Evolutionary conservation across 2,113 vertebrate species (phyloP), one percentile per base, ranked within the genome.

Genomic region (Brevimyrus niger): DNA sequence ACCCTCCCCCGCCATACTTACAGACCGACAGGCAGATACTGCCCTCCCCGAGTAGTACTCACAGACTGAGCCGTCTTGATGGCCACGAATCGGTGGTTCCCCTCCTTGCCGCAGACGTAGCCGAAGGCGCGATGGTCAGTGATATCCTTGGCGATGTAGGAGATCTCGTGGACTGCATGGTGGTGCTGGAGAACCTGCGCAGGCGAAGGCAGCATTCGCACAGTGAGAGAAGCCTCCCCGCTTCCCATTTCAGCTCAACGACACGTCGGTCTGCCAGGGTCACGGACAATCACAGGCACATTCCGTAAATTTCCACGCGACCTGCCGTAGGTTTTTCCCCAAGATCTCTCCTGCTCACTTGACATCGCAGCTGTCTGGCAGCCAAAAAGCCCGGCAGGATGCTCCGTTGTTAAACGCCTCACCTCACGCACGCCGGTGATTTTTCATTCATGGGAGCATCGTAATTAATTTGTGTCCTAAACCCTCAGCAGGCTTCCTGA

Each of bases 91-190:
- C 98, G 97, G 90, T 99, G 98, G 93, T 99, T 97, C 87, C 98
- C 98, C 93, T 99, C 98, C 91, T 99, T 99, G 89, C 98, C 98
- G 87, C 98, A 99, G 9, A 99, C 97, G 17, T 99, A 99, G 93
- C 98, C 98, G 42, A 99, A 99, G 7, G 98, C 98, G 92, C 98
- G 95, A 94, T 99, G 98, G 94, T 99, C 98, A 48, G 98, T 99
- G 95, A 99, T 98, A 92, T 99, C 98, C 96, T 99, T 99, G 15
- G 98, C 98, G 0, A 99, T 99, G 96, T 99, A 99, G 90, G 98
- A 99, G 93, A 99, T 99, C 95, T 99, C 98, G 27, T 99, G 98
- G 94, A 99, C 98, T 89, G 98, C 98, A 90, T 99, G 98, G 90
- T 99, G 98, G 91, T 99, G 98, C 93, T 98, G 97, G 90, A 99